Conservation (phyloP, 1,140 invertebrate species). For the Drosophila suzukii region DNA sequence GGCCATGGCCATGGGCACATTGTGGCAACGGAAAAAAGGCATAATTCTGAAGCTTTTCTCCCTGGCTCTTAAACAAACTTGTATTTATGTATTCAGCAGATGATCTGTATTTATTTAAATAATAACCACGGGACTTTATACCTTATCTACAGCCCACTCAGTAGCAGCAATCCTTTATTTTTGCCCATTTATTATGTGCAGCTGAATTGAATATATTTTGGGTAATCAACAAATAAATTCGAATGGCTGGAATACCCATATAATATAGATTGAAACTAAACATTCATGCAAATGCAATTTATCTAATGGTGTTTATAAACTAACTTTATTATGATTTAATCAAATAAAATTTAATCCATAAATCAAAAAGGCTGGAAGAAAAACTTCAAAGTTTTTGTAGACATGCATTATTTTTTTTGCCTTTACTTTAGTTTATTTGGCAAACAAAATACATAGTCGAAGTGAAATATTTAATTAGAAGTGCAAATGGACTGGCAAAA, state of each 20-base stretch:
- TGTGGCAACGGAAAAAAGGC: conserved; percentile 42
- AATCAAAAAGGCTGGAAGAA: background rate
- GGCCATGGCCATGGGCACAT: conserved; percentile 42
- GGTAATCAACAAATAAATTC: background rate
- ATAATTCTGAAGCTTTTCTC: conserved; percentile 35
- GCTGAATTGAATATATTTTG: background rate
- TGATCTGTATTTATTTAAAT: conserved; percentile 28
- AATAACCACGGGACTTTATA: conserved; percentile 1
- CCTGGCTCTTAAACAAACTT: conserved; percentile 26
- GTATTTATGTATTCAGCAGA: conserved; percentile 6
- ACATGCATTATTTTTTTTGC: background rate
- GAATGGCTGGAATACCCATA: background rate
- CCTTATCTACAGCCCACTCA: background rate
- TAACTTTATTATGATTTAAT: background rate
- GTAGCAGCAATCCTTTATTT: background rate
- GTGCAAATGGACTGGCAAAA: background rate
- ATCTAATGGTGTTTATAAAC: background rate
- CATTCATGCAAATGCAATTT: background rate
- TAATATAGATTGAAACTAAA: background rate
- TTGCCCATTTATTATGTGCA: background rate
- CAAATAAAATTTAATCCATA: background rate
- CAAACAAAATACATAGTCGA: background rate
- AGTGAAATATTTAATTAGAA: background rate
- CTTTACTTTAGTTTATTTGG: background rate
- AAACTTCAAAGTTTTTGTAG: background rate